Percentiles rank a stretch among this genome's conserved stretches.
Evolutionary conservation across 2,888 invertebrate species (phyloP).

Genomic region (Drosophila recens): DNA sequence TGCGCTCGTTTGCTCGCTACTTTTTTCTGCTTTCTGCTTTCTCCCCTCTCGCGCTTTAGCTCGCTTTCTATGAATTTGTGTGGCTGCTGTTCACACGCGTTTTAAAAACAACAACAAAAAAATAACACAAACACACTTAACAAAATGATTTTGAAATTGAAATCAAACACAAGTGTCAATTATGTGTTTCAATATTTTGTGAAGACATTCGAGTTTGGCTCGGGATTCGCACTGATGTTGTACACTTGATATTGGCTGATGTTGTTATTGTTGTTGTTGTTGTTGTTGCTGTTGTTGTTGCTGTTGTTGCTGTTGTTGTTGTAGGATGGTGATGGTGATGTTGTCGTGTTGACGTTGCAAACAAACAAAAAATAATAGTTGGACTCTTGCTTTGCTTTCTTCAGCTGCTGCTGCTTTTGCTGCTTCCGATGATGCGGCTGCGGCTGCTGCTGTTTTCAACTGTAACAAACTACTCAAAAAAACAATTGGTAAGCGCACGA

Average conservation of each 20-base stretch:
- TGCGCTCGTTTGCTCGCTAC: conserved; percentile 13
- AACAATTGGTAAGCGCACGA: conserved; percentile 71
- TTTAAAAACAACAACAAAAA: conserved; percentile 51
- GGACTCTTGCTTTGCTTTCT: conserved; percentile 45
- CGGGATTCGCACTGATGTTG: conserved; percentile 28
- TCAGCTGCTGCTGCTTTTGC: conserved; percentile 26
- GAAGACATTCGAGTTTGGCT: conserved; percentile 37
- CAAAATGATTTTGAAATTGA: conserved; percentile 25
- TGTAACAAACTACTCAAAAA: conserved; percentile 66
- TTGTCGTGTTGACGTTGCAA: conserved; percentile 11
- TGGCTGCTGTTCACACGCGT: conserved; percentile 39
- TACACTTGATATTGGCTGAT: conserved; percentile 30
- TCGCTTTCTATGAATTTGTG: conserved; percentile 2
- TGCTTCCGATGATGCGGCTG: conserved; percentile 17
- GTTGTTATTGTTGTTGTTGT: not conserved
- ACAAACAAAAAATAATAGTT: conserved; percentile 42
- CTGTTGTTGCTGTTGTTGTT: conserved; percentile 13
- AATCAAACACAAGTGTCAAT: conserved; percentile 42
- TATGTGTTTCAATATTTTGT: conserved; percentile 18
- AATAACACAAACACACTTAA: conserved; percentile 21
- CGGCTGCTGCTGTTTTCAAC: conserved; percentile 43
- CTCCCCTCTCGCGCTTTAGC: not conserved
- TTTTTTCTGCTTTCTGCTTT: conserved; percentile 4
- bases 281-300: conserved; percentile 12
- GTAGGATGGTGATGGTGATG: conserved; percentile 1